Evolutionary conservation across 2,797 vertebrate genomes (phyloP), one percentile per base, ranked within the genome.

Genomic region (Cyprinodon diabolis): DNA sequence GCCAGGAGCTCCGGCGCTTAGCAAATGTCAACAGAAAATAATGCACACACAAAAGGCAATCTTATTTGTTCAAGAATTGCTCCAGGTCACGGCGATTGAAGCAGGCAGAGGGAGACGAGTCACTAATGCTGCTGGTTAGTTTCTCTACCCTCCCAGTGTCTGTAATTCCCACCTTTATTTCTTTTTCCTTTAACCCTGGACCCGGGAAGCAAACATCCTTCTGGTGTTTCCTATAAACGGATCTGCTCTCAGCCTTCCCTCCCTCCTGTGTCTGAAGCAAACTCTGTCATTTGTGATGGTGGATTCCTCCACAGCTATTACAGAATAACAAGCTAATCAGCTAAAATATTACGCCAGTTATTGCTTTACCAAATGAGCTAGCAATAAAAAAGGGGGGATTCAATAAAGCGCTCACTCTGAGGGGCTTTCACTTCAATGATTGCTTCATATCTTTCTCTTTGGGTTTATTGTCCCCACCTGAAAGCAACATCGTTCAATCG

Each of bases 11-110:
- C 85, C 77, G 89, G 90, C 91, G 92, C 94, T 95, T 95, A 94
- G 93, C 93, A 94, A 96, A 95, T 95, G 94, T 95, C 95, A 95
- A 95, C 93, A 95, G 92, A 95, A 95, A 94, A 94, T 94, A 93
- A 95, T 94, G 92, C 93, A 89, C 92, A 95, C 92, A 93, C 94
- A 30, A 94, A 93, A 94, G 91, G 92, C 94, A 94, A 95, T 94
- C 93, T 95, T 94, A 95, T 95, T 95, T 95, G 94, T 94, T 95
- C 91, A 94, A 94, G 92, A 95, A 95, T 94, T 87, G 93, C 94
- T 94, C 91, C 87, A 94, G 94, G 94, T 95, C 94, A 94, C 84
- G 60, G 89, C 92, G 92, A 93, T 93, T 92, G 90, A 95, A 87
- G 86, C 86, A 72, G 91, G 78, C 82, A 69, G 79, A 83, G 75